Percentiles rank a stretch among this genome's conserved stretches.
Conservation (phyloP, 2,113 vertebrate species). For the Urocitellus parryii region DNA sequence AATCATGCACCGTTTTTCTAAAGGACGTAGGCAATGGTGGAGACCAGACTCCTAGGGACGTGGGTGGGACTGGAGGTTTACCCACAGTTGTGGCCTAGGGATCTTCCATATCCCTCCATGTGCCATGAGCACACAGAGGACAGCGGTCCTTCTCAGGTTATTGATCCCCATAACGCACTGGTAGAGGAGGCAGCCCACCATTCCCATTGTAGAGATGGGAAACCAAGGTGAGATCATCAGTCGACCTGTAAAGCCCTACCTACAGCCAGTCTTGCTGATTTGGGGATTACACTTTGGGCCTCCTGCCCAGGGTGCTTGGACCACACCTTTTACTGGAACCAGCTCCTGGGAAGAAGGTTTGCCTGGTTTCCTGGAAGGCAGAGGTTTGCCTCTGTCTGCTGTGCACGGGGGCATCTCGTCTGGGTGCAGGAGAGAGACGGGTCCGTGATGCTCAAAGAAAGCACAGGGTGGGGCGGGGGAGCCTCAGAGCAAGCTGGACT, state of each 20-base stretch:
- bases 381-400: background rate
- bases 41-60: background rate
- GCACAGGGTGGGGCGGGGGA: background rate
- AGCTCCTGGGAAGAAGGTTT: background rate
- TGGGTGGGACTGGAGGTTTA: background rate
- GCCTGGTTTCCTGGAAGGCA: conserved; percentile 65
- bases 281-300: background rate
- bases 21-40: background rate
- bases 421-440: background rate
- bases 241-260: background rate
- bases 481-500: background rate
- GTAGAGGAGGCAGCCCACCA: background rate
- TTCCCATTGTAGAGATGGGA: background rate
- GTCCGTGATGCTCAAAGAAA: background rate
- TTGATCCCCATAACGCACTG: background rate
- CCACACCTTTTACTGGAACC: conserved; percentile 62
- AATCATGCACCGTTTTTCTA: background rate
- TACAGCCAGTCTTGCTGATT: background rate
- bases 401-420: background rate
- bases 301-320: background rate
- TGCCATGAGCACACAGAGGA: background rate
- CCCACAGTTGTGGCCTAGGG: background rate
- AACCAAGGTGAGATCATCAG: background rate
- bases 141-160: background rate
- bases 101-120: background rate